These are phyloP conservation scores for Oceanodroma tethys DNA, from an alignment of 2,113 vertebrate genomes.

Conservation along the genomic window DNA sequence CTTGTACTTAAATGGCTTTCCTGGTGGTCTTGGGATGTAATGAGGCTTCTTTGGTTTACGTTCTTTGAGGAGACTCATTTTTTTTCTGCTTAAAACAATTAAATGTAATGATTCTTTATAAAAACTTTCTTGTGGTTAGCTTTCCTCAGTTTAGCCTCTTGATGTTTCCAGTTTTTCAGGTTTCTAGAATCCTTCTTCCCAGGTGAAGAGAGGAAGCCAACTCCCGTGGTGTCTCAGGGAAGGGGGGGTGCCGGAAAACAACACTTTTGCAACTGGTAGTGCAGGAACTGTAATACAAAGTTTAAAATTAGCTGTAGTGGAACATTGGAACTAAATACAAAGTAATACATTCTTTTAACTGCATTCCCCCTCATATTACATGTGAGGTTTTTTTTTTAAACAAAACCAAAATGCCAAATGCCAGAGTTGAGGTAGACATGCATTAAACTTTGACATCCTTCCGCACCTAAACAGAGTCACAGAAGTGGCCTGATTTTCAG, in stretches of 20 bases:
- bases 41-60: conserved; percentile 97
- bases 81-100: conserved; percentile 17
- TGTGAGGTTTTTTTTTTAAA: not conserved
- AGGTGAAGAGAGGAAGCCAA: not conserved
- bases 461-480: not conserved
- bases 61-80: conserved; percentile 86
- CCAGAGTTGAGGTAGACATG: not conserved
- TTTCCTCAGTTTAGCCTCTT: not conserved
- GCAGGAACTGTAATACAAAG: conserved; percentile 60
- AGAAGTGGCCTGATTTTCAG: not conserved
- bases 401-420: not conserved
- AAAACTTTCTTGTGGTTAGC: conserved; percentile 7
- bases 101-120: not conserved
- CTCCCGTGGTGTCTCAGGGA: not conserved
- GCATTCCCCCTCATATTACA: fast-evolving
- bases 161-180: conserved; percentile 47
- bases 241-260: not conserved
- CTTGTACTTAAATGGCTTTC: conserved; percentile 98
- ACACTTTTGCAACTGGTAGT: not conserved
- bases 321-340: not conserved
- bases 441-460: not conserved
- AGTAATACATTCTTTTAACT: not conserved
- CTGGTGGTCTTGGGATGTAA: conserved; percentile 93
- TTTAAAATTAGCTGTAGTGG: not conserved
- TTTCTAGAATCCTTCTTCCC: conserved; percentile 25